phyloP scores from a whole-genome alignment of 2,888 invertebrate genomes.

The Pterostichus madidus region DNA sequence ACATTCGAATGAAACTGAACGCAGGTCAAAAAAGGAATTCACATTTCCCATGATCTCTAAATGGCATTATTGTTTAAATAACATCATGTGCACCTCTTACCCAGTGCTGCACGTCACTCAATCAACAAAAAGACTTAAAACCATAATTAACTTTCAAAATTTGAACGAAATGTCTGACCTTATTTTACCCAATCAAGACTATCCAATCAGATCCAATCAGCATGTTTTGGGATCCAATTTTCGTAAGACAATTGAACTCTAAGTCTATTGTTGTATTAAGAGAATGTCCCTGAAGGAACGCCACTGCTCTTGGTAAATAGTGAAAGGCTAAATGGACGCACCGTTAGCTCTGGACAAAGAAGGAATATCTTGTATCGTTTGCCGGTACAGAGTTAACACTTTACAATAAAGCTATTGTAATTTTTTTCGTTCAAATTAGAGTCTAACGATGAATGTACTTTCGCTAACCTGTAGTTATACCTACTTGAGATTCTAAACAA shows the following conservation, averaged over 20 bases:
- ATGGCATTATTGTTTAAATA: constrained; percentile 49
- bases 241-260: not conserved
- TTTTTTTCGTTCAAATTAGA: constrained; percentile 34
- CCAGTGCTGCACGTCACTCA: constrained; percentile 15
- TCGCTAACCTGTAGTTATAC: constrained; percentile 25
- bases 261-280: constrained; percentile 7
- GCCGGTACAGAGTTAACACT: constrained; percentile 23
- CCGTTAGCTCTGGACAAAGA: constrained; percentile 50
- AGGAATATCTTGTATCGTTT: constrained; percentile 43
- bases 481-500: not conserved
- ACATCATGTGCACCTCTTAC: constrained; percentile 39
- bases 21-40: constrained; percentile 45
- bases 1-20: constrained; percentile 42
- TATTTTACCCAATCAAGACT: not conserved
- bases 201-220: not conserved
- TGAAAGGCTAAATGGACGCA: constrained; percentile 54
- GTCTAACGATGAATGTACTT: constrained; percentile 23
- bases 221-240: constrained; percentile 2
- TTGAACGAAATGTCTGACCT: not conserved
- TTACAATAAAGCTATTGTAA: constrained; percentile 48
- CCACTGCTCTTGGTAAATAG: constrained; percentile 25
- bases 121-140: not conserved
- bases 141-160: constrained; percentile 37
- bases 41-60: constrained; percentile 53
- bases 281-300: constrained; percentile 8